Evolutionary conservation across 2,797 vertebrate genomes (phyloP).

Genomic region (Mycteria americana): DNA sequence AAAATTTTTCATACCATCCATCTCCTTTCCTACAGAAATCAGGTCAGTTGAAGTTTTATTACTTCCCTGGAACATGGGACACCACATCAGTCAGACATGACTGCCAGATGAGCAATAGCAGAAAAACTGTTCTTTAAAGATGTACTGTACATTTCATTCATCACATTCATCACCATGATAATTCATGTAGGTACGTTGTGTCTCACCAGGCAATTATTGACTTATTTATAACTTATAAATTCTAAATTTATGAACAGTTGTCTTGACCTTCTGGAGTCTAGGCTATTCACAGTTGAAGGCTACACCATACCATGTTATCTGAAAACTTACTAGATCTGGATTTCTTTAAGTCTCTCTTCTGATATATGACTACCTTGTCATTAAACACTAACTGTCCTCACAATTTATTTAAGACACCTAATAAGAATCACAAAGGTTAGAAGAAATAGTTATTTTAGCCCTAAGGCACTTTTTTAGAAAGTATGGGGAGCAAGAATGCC

Average conservation of each 20-base stretch:
- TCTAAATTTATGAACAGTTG: background rate
- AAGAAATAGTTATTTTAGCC: background rate
- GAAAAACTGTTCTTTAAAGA: background rate
- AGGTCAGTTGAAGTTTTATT: background rate
- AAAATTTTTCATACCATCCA: background rate
- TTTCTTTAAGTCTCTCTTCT: background rate
- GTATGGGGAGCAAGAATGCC: background rate
- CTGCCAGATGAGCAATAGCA: background rate
- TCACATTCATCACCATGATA: background rate
- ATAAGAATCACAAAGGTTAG: background rate
- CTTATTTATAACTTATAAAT: background rate
- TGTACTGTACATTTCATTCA: background rate
- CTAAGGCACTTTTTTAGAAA: background rate
- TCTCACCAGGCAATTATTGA: background rate
- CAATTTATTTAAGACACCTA: background rate
- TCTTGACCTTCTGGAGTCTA: background rate
- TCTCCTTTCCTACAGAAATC: background rate
- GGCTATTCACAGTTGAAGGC: background rate
- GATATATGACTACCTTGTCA: background rate
- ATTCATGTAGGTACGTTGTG: background rate
- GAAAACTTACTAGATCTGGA: background rate
- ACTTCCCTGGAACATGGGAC: background rate
- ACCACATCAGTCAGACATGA: background rate
- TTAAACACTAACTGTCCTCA: background rate
- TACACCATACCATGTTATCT: background rate